phyloP scores from a whole-genome alignment of 2,797 vertebrate species.

The Coendou prehensilis region DNA sequence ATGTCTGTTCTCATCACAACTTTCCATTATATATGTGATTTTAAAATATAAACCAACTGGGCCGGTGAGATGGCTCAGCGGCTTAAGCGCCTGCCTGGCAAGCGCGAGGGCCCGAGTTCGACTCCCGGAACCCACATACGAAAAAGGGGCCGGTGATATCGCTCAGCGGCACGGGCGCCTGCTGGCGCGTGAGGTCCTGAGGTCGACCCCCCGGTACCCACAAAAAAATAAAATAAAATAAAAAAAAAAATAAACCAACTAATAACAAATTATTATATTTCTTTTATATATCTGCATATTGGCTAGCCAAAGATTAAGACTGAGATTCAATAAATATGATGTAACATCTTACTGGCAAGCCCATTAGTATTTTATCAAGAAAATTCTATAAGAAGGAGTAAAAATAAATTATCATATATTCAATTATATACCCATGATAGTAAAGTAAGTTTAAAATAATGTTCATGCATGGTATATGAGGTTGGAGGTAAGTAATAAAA shows the following conservation, averaged over 20 bases:
- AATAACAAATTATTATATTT: not conserved
- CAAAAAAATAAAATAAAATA: no score
- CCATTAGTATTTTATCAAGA: slow-evolving; percentile 25
- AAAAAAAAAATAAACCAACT: slow-evolving; percentile 20
- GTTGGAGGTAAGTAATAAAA: not conserved
- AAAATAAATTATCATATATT: not conserved
- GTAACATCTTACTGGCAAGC: not conserved
- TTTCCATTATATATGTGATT: not conserved
- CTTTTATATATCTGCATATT: not conserved
- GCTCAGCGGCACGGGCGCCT: no score
- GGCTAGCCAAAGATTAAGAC: not conserved
- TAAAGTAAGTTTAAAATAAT: slow-evolving; percentile 2
- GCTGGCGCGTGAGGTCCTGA: no score
- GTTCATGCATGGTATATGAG: not conserved
- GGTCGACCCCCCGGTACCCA: no score
- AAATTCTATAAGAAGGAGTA: not conserved
- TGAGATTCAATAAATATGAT: not conserved
- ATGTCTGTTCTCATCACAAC: not conserved
- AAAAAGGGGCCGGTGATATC: no score
- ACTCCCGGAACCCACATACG: no score
- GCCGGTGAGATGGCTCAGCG: no score
- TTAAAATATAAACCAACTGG: slow-evolving; percentile 26
- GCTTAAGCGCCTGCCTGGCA: no score
- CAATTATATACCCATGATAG: not conserved
- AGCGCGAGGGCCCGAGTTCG: no score